Percentiles rank a stretch among this genome's conserved stretches.
phyloP scores from a whole-genome alignment of 2,888 invertebrate species.

The Andrena bucephala region DNA sequence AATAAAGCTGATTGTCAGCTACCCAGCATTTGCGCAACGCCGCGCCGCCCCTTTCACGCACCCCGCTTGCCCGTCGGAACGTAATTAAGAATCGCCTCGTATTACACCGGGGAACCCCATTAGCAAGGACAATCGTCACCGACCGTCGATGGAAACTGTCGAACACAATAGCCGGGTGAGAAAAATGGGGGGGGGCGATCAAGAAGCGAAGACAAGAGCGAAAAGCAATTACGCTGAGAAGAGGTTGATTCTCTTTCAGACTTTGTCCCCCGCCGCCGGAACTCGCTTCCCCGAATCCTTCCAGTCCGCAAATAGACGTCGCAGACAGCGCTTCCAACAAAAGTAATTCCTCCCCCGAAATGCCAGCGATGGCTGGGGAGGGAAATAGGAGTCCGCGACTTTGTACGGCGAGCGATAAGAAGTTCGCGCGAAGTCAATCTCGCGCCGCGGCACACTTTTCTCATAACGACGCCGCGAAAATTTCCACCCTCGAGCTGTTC shows the following conservation, averaged over 20 bases:
- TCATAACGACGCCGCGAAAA: slow-evolving; percentile 23
- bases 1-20: too few relatives aligned
- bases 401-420: slow-evolving; percentile 53
- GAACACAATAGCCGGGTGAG: neutral
- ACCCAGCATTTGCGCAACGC: too few relatives aligned
- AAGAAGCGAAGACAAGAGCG: slow-evolving; percentile 44
- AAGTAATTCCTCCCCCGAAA: slow-evolving; percentile 53
- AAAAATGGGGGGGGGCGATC: slow-evolving; percentile 3
- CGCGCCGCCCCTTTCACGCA: too few relatives aligned
- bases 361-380: slow-evolving; percentile 3
- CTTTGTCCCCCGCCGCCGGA: slow-evolving; percentile 43
- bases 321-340: slow-evolving; percentile 54
- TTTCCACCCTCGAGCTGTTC: neutral
- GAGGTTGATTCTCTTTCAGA: slow-evolving; percentile 50
- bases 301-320: slow-evolving; percentile 54
- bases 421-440: slow-evolving; percentile 67
- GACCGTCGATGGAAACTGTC: slow-evolving; percentile 5
- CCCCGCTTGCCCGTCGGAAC: neutral
- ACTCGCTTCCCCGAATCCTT: slow-evolving; percentile 45
- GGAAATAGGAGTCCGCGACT: slow-evolving; percentile 33
- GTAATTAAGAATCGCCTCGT: slow-evolving; percentile 4
- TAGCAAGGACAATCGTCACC: slow-evolving; percentile 4
- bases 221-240: slow-evolving; percentile 50
- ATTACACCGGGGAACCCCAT: neutral
- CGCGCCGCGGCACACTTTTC: slow-evolving; percentile 43